These are phyloP conservation scores for Trachelipus rathkii DNA, from an alignment of 1,140 invertebrate genomes.

Conservation along the genomic window DNA sequence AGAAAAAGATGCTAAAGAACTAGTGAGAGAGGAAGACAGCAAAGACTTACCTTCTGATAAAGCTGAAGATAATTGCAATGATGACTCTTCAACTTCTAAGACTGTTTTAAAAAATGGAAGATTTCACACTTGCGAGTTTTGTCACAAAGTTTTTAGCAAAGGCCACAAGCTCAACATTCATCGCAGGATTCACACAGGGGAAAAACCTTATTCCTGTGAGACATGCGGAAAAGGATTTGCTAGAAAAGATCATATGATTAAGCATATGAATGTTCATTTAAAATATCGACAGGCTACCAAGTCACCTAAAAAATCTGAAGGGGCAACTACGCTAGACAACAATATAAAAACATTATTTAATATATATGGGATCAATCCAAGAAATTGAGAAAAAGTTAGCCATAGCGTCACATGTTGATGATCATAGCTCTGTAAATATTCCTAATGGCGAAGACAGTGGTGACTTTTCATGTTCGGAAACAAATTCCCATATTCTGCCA, in stretches of 20 bases:
- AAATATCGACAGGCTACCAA: constrained; percentile 49
- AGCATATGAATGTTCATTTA: constrained; percentile 81
- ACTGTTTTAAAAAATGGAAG: neutral
- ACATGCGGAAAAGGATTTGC: constrained; percentile 84
- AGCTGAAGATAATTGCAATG: neutral
- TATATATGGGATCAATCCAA: neutral
- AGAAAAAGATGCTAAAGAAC: neutral
- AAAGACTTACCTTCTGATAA: neutral
- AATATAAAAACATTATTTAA: neutral
- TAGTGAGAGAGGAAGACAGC: neutral
- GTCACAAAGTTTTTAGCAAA: constrained; percentile 83
- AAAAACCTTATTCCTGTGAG: constrained; percentile 74
- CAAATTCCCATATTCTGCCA: neutral
- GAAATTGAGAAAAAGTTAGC: neutral
- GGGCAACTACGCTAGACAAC: neutral
- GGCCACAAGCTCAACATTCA: constrained; percentile 86
- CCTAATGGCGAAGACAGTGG: neutral
- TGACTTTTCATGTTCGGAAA: neutral
- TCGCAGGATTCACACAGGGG: constrained; percentile 70
- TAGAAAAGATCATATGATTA: constrained; percentile 90
- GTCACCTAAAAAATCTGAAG: neutral
- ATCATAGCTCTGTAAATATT: neutral
- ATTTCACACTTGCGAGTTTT: constrained; percentile 62
- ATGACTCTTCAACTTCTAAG: neutral
- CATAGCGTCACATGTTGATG: neutral